These are phyloP conservation scores for Microctonus brassicae DNA, from an alignment of 2,888 invertebrate species.

Conservation along the genomic window DNA sequence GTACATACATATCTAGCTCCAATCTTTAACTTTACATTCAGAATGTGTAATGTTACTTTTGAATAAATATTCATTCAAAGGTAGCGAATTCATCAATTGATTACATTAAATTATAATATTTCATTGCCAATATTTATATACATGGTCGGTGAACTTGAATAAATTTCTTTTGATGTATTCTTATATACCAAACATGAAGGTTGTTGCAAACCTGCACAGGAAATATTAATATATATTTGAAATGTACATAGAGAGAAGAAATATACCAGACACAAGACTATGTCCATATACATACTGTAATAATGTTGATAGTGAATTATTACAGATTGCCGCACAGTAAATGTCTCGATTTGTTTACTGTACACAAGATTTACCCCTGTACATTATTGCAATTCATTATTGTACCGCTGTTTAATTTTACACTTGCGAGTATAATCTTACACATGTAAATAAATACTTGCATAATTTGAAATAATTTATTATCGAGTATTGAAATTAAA, in stretches of 20 bases:
- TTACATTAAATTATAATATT: neutral
- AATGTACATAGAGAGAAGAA: neutral
- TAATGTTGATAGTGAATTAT: neutral
- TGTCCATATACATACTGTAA: neutral
- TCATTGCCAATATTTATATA: neutral
- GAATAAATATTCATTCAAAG: conserved; percentile 12
- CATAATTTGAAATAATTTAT: no score
- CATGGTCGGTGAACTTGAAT: neutral
- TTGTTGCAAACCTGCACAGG: neutral
- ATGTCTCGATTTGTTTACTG: neutral
- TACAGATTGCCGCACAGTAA: neutral
- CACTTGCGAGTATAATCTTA: no score
- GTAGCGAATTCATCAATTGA: neutral
- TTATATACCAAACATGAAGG: neutral
- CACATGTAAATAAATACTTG: no score
- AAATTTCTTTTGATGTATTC: neutral
- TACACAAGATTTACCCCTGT: neutral
- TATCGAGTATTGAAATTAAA: neutral
- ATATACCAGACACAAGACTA: neutral
- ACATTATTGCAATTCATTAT: neutral
- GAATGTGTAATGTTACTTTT: neutral
- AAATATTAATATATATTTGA: neutral
- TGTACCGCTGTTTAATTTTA: neutral
- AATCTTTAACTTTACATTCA: neutral
- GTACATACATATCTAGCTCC: neutral